Base-by-base conservation (phyloP, 1,140 invertebrate genomes). In the Pseudomyrmex concolor region DNA sequence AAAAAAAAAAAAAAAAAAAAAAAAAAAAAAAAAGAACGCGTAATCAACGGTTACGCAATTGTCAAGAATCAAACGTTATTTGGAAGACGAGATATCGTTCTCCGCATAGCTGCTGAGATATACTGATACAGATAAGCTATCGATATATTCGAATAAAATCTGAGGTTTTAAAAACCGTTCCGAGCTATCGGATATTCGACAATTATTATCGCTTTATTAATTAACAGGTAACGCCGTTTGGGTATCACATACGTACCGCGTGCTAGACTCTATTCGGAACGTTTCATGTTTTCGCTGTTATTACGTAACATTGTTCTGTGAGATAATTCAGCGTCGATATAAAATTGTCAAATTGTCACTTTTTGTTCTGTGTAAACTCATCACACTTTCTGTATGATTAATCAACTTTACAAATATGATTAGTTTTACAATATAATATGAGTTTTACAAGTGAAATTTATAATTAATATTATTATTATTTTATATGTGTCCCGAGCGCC, bases 1-100 rank as follows among this genome's bases (percentile, higher is more conserved):
- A 34, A 3, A 59, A 9, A 8, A 25, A 22, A 59, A 59, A n/a
- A n/a, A 8, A 51, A 1, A 51, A 1, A 67, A 34, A 3, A 59
- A 9, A 8, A 25, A 22, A 59, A 59, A n/a, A n/a, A 8, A 51
- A 1, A 51, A 1, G 51, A 59, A 59, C 51, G 25, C 25, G 34
- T 78, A 17, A 70, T 78, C 43, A 66, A 78, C 3, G 10, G 76
- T 80, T 71, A 80, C 76, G 76, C 45, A 80, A 80, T 80, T 70
- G 19, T 50, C 12, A n/a, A 17, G 54, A 43, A 71, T 80, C 17
- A 55, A 67, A 17, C 13, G 43, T 7, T 51, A 70, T 70, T 70
- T 48, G 19, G 64, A 25, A 48, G 48, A 43, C 66, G 43, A 48
- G 76, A 80, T 80, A 71, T 59, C 15, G 62, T 4, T 50, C 48